Evolutionary conservation across 2,888 invertebrate genomes (phyloP).

Genomic region (Apomyelois bistriatella): DNA sequence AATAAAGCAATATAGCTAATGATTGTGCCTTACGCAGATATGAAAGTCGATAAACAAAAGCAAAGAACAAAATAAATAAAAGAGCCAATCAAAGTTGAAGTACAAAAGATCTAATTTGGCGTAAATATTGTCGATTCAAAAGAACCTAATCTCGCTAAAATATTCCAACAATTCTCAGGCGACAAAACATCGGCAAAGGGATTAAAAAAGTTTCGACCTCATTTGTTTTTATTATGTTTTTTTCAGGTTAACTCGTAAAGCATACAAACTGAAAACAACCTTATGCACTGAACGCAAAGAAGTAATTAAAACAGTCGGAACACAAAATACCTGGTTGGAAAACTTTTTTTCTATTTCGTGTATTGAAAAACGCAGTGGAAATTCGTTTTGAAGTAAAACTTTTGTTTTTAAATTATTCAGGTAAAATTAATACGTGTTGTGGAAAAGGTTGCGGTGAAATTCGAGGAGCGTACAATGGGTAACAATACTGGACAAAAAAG

Average conservation of each 20-base stretch:
- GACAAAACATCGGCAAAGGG: conserved; percentile 15
- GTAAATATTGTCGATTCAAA: conserved; percentile 11
- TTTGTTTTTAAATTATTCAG: neutral
- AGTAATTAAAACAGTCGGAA: neutral
- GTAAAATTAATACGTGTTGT: neutral
- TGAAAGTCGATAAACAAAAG: conserved; percentile 2
- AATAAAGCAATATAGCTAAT: no score
- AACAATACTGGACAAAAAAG: no score
- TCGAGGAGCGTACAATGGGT: no score
- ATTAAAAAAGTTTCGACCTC: conserved; percentile 12
- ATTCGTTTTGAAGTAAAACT: neutral
- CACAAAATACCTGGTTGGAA: neutral
- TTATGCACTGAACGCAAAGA: neutral
- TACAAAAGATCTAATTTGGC: neutral
- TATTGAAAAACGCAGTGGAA: conserved; percentile 2
- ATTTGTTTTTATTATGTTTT: conserved; percentile 12
- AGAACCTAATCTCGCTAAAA: conserved; percentile 12
- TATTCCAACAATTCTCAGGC: conserved; percentile 16
- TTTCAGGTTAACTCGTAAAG: neutral
- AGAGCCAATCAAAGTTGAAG: neutral
- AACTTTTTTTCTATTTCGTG: neutral
- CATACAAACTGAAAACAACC: neutral
- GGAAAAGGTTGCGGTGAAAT: neutral
- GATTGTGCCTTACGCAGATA: neutral
- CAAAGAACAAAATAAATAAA: neutral